Conservation (phyloP, 2,113 vertebrate genomes). For the Trachemys scripta region DNA sequence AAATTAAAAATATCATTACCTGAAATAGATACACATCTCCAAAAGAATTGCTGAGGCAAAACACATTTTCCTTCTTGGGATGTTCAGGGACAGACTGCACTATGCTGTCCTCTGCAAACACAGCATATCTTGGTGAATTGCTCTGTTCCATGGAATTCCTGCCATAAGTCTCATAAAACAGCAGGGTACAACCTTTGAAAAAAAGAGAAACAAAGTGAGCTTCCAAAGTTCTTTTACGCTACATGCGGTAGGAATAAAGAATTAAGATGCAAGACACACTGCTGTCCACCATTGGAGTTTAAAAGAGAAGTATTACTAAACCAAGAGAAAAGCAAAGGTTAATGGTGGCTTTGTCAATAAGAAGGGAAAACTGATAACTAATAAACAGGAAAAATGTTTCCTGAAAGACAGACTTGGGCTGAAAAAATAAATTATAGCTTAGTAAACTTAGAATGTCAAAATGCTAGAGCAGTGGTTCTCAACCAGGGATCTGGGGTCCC, state of each 20-base stretch:
- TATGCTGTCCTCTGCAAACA: conserved; percentile 93
- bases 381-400: not conserved
- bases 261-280: not conserved
- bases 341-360: not conserved
- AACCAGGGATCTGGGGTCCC: no score
- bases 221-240: not conserved
- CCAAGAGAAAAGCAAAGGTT: not conserved
- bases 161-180: conserved; percentile 95
- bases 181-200: conserved; percentile 89
- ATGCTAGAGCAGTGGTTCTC: not conserved
- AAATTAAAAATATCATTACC: conserved; percentile 75
- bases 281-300: accelerated
- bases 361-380: not conserved
- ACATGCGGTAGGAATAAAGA: not conserved
- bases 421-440: not conserved
- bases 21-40: conserved; percentile 97
- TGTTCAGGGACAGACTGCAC: conserved; percentile 97
- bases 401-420: not conserved
- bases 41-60: conserved; percentile 97
- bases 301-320: not conserved
- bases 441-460: not conserved
- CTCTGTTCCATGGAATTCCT: conserved; percentile 89
- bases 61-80: conserved; percentile 96
- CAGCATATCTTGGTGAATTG: conserved; percentile 87
- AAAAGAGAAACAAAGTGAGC: not conserved